Evolutionary conservation across 2,797 vertebrate species (phyloP).

Genomic region (Selene dorsalis): DNA sequence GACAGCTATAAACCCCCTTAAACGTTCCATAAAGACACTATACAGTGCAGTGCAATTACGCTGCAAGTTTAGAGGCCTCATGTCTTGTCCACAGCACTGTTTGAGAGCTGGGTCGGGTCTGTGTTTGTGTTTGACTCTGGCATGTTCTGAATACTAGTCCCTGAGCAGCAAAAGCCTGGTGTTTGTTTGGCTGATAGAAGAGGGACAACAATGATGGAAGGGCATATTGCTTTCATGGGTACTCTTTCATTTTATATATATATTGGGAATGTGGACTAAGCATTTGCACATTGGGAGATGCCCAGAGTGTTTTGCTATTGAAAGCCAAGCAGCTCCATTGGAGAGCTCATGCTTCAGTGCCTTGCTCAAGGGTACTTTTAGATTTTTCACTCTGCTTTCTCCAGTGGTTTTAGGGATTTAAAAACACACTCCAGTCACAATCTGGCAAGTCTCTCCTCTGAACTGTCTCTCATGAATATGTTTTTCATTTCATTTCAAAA

Average conservation of each 20-base stretch:
- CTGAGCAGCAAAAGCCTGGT: constrained; percentile 37
- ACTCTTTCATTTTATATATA: neutral
- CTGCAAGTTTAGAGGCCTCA: constrained; percentile 26
- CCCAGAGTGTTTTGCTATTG: neutral
- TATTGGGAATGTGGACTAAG: constrained; percentile 10
- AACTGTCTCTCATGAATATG: neutral
- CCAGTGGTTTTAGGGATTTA: constrained; percentile 12
- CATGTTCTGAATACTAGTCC: constrained; percentile 27
- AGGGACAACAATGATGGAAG: constrained; percentile 26
- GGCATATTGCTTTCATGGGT: neutral
- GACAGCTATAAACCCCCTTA: too few species aligned
- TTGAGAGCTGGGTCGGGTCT: constrained; percentile 41
- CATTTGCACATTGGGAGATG: constrained; percentile 18
- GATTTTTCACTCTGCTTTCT: neutral
- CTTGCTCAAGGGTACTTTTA: constrained; percentile 42
- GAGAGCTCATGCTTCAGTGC: constrained; percentile 17
- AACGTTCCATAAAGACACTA: too few species aligned
- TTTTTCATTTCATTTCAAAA: too few species aligned
- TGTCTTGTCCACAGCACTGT: constrained; percentile 30
- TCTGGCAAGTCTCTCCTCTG: neutral
- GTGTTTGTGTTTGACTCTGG: constrained; percentile 22
- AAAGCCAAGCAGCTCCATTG: constrained; percentile 7
- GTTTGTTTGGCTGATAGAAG: constrained; percentile 52
- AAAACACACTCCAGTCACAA: neutral
- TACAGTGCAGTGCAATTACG: constrained; percentile 35